Base-by-base conservation (phyloP, 2,113 vertebrate genomes). In the Ranitomeya imitator region DNA sequence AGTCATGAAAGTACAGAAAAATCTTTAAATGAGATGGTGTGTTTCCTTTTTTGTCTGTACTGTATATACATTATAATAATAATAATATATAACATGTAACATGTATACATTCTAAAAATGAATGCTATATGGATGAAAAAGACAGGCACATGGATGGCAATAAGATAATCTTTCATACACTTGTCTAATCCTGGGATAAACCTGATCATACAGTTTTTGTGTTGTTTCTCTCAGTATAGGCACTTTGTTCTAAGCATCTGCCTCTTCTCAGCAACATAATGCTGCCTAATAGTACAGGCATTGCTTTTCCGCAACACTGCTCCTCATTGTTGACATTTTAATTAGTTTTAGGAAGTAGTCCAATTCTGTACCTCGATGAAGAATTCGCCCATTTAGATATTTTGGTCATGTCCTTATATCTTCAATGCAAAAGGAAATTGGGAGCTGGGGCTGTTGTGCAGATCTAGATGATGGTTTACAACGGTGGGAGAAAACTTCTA, bases 301-400 rank as follows among this genome's bases (percentile, higher is more conserved):
- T 76, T 76, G 73, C 18, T 51, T 76, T 76, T 76, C 73, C 45
- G 73, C 73, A 14, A 21, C 73, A 31, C 37, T 52, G 18, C 16
- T 52, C 73, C 73, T 51, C 52, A 76, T 76, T 76, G 73, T 76
- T 19, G 45, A 52, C 45, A 21, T 76, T 76, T 76, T 76, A 76
- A 76, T 76, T 76, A 76, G 73, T 76, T 76, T 76, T 76, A 8
- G 73, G 73, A 76, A 76, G 19, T 51, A 11, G 73, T 76, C 73
- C 73, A 52, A 7, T 76, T 76, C 73, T 52, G 73, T 21, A 76
- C 73, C 73, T 76, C 52, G 18, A 51, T 7, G 73, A 52, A 52
- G 31, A 18, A 51, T 19, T 76, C 73, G 52, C 73, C 73, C 21
- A 51, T 76, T 76, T 76, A 52, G 37, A 16, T 76, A 76, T 76